These are phyloP conservation scores for Nymphalis urticae DNA, from an alignment of 2,888 invertebrate genomes.

Conservation along the genomic window DNA sequence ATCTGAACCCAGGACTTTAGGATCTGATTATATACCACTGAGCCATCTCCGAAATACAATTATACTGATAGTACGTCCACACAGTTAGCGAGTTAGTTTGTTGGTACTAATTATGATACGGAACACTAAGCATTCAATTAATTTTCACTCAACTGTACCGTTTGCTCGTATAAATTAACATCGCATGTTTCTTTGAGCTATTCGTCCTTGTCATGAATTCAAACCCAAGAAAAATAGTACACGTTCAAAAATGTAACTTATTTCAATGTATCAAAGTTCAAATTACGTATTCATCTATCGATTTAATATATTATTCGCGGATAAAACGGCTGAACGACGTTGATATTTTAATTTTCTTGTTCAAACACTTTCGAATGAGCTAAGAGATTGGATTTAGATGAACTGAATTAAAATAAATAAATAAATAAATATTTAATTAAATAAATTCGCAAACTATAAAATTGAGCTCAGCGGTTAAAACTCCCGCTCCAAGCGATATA, in stretches of 20 bases:
- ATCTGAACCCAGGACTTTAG: too few species aligned
- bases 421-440: too few species aligned
- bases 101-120: too few species aligned
- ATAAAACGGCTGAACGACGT: neutral
- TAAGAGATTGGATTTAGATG: constrained; percentile 6
- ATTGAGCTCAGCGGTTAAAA: too few species aligned
- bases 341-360: constrained; percentile 18
- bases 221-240: neutral
- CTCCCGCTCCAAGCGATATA: too few species aligned
- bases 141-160: neutral
- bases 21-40: too few species aligned
- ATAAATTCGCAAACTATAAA: too few species aligned
- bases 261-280: neutral
- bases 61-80: too few species aligned
- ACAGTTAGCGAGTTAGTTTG: neutral
- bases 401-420: neutral
- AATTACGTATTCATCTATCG: neutral
- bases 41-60: too few species aligned
- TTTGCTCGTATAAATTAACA: constrained; percentile 6
- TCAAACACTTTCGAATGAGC: constrained; percentile 17
- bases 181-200: constrained; percentile 5
- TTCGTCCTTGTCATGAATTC: constrained; percentile 7
- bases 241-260: neutral
- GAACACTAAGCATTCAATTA: too few species aligned
- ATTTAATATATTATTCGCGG: neutral